Evolutionary conservation across 2,797 vertebrate genomes (phyloP), one percentile per base, ranked within the genome.

Genomic region (Corythornis leucogaster): DNA sequence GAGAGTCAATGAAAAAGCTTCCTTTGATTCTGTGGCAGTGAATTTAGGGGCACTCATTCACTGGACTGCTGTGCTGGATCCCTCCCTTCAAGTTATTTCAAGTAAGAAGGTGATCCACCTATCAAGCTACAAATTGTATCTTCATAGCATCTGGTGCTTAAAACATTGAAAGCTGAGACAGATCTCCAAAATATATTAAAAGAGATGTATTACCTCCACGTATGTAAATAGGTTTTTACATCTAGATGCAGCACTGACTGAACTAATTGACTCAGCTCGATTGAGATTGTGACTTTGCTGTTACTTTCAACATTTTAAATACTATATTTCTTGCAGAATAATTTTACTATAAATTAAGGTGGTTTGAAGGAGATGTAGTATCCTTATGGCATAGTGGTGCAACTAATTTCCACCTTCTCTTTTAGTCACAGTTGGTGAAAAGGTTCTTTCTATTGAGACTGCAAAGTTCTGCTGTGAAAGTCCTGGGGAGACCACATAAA

Each of bases 101-200:
- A 4, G 5, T 42, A n/a, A 68, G 50, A 38, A 25, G 20, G 15
- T 0, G 0, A 28, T 67, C 76, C 24, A 38, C 14, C 1, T 51
- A 31, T 14, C 46, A 62, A 35, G 9, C 10, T 75, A 2, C 8
- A 59, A 42, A 24, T 28, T 35, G 8, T 66, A 7, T 43, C 40
- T 53, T 85, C 24, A 2, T 6, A 42, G 15, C 2, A 11, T 45
- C 40, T 73, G 6, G 5, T 63, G 87, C 14, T 69, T 77, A 66
- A 81, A 93, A 69, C 15, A 89, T 64, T 50, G 79, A 42, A 79
- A 96, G 54, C 26, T 8, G 12, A 67, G 35, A 67, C 19, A 80
- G 57, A 78, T 19, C 20, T 84, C 55, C 5, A 87, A 92, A 80
- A 93, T 59, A 15, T 33, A 82, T 85, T 73, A n/a, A 45, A 57